Evolutionary conservation across 2,797 vertebrate species (phyloP), one percentile per base, ranked within the genome.

Genomic region (Petrocephalus sullivani): DNA sequence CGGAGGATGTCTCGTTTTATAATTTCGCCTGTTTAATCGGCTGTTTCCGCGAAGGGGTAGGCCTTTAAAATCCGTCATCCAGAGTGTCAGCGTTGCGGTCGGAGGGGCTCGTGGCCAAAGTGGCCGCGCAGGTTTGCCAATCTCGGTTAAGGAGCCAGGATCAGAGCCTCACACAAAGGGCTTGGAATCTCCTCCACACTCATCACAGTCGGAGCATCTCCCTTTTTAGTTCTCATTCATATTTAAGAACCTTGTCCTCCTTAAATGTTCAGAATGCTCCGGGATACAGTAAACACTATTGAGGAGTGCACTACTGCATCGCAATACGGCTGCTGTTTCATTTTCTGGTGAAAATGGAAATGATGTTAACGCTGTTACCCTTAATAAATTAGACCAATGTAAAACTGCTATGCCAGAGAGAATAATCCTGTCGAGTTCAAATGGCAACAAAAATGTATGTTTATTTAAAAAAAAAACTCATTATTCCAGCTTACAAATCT

Each of bases 341-440:
- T 85, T 87, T 28, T 23, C 49, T 16, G 37, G 28, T 57, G 85
- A 56, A 54, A 87, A 53, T 87, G 86, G 58, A 87, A 41, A 71
- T 58, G 8, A 53, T 53, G 21, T 8, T 41, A 33, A 61, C 46
- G 41, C n/a, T 85, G 87, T 84, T 28, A 56, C 10, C 58, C 33
- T 88, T 33, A 67, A 88, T 88, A 33, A 64, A 87, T 37, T 2
- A 61, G 16, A 51, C 87, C 75, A 60, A 54, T 84, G 4, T 61
- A 28, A 88, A 53, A 64, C 78, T 88, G 87, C 81, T 10, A 71
- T 16, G 46, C 8, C 51, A 12, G 57, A 81, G 64, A 61, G 58
- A 46, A 41, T 84, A 19, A 85, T 54, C 58, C 19, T 88, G 81
- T 54, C 82, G 56, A 83, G 41, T 81, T 84, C 16, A 85, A 67